phyloP scores from a whole-genome alignment of 2,113 vertebrate species.

The Neomonachus schauinslandi region DNA sequence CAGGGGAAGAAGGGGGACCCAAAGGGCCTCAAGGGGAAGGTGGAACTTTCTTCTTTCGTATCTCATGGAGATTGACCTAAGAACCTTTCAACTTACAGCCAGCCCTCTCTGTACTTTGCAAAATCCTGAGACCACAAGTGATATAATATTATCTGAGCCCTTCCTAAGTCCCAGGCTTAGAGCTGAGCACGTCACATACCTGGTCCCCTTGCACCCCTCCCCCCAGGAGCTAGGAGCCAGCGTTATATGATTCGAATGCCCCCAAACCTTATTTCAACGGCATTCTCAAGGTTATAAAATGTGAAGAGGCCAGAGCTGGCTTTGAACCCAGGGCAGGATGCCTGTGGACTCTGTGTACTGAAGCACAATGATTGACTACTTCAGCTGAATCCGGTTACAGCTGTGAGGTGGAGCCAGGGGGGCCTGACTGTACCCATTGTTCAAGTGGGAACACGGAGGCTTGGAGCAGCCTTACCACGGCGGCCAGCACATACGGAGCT shows the following conservation, averaged over 20 bases:
- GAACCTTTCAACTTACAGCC: not conserved
- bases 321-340: not conserved
- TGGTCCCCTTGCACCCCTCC: not conserved
- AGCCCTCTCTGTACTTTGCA: not conserved
- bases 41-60: not conserved
- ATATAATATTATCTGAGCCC: not conserved
- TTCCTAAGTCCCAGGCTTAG: not conserved
- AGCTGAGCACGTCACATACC: not conserved
- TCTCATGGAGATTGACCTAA: not conserved
- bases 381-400: not conserved
- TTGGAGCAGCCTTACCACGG: not conserved
- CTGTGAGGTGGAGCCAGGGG: not conserved
- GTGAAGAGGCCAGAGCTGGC: not conserved
- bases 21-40: not conserved
- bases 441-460: not conserved
- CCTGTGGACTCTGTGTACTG: not conserved
- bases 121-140: not conserved
- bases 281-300: not conserved
- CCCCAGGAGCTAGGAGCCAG: not conserved
- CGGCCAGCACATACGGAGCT: not conserved
- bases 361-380: fast-evolving
- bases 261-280: not conserved
- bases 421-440: not conserved
- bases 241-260: not conserved
- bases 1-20: not conserved